phyloP scores from a whole-genome alignment of 1,140 invertebrate genomes.

The Drosophila punjabiensis region DNA sequence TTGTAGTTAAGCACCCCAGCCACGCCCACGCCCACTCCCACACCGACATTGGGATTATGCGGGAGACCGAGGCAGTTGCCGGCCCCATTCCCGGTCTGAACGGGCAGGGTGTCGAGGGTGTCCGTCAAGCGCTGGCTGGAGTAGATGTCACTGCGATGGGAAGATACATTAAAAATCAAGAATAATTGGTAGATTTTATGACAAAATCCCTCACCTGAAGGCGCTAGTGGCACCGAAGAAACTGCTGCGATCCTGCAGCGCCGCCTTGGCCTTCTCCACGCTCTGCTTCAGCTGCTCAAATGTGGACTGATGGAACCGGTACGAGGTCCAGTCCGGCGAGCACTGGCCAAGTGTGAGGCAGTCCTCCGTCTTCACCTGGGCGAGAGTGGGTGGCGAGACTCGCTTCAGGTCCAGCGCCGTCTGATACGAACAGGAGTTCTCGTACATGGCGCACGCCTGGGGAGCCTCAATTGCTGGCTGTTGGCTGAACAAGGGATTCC shows the following conservation, averaged over 20 bases:
- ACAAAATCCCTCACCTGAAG: conserved; percentile 65
- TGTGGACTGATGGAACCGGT: conserved; percentile 91
- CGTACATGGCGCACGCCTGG: conserved; percentile 89
- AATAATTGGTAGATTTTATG: no score
- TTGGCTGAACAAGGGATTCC: conserved; percentile 76
- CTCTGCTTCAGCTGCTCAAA: conserved; percentile 95
- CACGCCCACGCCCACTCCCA: conserved; percentile 57
- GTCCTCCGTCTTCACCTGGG: conserved; percentile 87
- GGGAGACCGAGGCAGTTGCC: conserved; percentile 74
- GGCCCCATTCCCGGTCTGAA: conserved; percentile 67
- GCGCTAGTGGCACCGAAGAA: conserved; percentile 84
- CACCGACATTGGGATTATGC: conserved; percentile 65
- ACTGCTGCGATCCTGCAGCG: conserved; percentile 87
- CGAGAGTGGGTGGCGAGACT: conserved; percentile 86
- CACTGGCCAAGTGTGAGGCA: conserved; percentile 86
- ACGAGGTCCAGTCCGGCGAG: conserved; percentile 90
- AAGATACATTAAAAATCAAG: not conserved
- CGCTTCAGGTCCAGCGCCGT: conserved; percentile 94
- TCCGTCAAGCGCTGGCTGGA: conserved; percentile 80
- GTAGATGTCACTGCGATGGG: conserved; percentile 76
- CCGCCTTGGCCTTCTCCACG: conserved; percentile 95
- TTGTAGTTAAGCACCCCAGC: conserved; percentile 77
- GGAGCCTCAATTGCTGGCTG: conserved; percentile 64
- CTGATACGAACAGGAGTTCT: conserved; percentile 95
- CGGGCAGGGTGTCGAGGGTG: conserved; percentile 77